phyloP scores from a whole-genome alignment of 2,888 invertebrate genomes.

The Rhorus exstirpatorius region DNA sequence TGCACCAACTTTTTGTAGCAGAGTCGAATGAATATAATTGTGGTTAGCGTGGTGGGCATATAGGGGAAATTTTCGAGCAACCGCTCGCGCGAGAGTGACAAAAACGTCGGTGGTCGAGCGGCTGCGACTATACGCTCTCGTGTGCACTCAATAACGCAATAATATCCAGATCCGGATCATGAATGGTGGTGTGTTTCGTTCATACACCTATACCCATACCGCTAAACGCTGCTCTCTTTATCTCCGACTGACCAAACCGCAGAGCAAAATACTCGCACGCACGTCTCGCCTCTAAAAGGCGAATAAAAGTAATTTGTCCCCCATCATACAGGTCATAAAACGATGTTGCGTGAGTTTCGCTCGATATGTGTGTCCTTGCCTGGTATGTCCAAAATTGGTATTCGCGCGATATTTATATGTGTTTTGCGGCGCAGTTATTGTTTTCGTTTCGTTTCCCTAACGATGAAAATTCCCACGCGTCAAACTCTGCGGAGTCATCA shows the following conservation, averaged over 20 bases:
- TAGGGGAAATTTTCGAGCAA: slow-evolving; percentile 46
- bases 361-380: not conserved
- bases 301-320: not conserved
- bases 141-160: slow-evolving; percentile 57
- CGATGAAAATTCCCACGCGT: slow-evolving; percentile 70
- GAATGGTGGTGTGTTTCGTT: slow-evolving; percentile 19
- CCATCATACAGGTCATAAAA: no score
- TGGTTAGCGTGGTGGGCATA: no score
- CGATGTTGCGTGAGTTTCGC: slow-evolving; percentile 16
- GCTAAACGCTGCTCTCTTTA: no score
- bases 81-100: slow-evolving; percentile 54
- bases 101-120: slow-evolving; percentile 53
- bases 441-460: slow-evolving; percentile 52
- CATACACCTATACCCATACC: no score
- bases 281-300: not conserved
- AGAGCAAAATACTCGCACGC: no score
- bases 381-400: slow-evolving; percentile 15
- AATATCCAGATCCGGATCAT: slow-evolving; percentile 54
- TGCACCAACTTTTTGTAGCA: no score
- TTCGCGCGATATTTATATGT: not conserved
- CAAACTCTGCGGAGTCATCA: not conserved
- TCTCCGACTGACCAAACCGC: no score
- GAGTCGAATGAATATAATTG: no score
- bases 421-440: not conserved
- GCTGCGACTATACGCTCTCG: slow-evolving; percentile 1